These are phyloP conservation scores for Homarus americanus DNA, from an alignment of 1,140 invertebrate species.

Conservation along the genomic window DNA sequence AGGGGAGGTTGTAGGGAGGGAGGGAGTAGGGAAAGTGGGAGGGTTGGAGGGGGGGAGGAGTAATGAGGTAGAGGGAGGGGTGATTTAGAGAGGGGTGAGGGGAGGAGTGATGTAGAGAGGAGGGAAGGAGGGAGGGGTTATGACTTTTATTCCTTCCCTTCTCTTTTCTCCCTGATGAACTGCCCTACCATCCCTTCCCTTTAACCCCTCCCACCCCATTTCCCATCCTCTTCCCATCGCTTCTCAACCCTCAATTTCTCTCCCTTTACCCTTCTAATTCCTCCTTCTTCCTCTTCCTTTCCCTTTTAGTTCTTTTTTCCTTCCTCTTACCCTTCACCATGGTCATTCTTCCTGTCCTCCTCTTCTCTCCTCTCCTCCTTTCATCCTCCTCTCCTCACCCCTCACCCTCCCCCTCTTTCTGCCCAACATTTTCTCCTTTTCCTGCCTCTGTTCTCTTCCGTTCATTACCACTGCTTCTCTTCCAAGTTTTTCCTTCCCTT, in stretches of 20 bases:
- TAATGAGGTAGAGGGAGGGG: not conserved
- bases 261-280: too few species aligned
- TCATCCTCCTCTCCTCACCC: not conserved
- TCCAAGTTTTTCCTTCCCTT: too few species aligned
- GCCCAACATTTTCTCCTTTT: too few species aligned
- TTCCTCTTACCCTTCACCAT: too few species aligned
- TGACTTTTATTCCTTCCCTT: too few species aligned
- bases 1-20: not conserved
- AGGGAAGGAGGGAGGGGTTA: not conserved
- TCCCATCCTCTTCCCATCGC: not conserved
- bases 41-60: not conserved
- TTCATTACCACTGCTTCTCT: too few species aligned
- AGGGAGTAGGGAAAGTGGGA: not conserved
- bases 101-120: not conserved
- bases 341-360: not conserved
- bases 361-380: not conserved
- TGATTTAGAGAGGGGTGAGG: not conserved
- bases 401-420: slow-evolving; percentile 2
- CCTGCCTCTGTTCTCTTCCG: too few species aligned
- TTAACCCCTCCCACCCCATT: not conserved
- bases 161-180: too few species aligned
- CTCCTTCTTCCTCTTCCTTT: not conserved
- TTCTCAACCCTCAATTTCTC: not conserved
- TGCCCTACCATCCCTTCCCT: too few species aligned
- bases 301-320: not conserved